Base-by-base conservation (phyloP, 2,888 invertebrate genomes). In the Melieria crassipennis region DNA sequence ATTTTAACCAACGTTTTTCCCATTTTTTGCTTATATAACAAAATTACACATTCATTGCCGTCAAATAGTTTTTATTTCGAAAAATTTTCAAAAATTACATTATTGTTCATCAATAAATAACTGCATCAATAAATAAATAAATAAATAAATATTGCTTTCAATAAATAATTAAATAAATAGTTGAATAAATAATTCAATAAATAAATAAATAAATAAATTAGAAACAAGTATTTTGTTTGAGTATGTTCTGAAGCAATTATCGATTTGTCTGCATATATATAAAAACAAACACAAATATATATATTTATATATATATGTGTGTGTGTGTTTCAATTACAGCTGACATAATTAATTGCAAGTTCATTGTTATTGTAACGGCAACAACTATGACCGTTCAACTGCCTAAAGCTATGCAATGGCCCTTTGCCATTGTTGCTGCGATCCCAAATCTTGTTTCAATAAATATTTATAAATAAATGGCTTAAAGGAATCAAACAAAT, bases 401-500 rank as follows among this genome's bases (percentile, higher is more conserved):
- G 52, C 13, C 11, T 11, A 52, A 52, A n/a, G 52, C 13, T 52
- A 7, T 52, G 13, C 52, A 52, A 52, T 30, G 30, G 10, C 4
- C 6, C 1, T 52, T 52, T 52, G 6, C 11, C 11, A n/a, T 52
- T 52, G 50, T 50, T 9, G 9, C 11, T 50, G 9, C 11, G 10
- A 10, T 3, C 11, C 11, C 50, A 10, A 10, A 10, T 11, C 30
- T 58, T 58, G 16, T 58, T 58, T 58, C 42, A 42, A 43, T 75
- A 69, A 75, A 75, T 75, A 75, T 30, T 30, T 75, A 75, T 75
- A 75, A 75, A 75, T 75, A 75, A 75, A 58, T 58, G 13, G 13
- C 9, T 57, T n/a, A 57, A 57, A 10, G 11, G 11, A 50, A 10
- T 10, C 11, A 68, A 50, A 69, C 63, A 69, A 69, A 56, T 69